phyloP scores from a whole-genome alignment of 1,140 invertebrate genomes.

The Hestina assimilis region DNA sequence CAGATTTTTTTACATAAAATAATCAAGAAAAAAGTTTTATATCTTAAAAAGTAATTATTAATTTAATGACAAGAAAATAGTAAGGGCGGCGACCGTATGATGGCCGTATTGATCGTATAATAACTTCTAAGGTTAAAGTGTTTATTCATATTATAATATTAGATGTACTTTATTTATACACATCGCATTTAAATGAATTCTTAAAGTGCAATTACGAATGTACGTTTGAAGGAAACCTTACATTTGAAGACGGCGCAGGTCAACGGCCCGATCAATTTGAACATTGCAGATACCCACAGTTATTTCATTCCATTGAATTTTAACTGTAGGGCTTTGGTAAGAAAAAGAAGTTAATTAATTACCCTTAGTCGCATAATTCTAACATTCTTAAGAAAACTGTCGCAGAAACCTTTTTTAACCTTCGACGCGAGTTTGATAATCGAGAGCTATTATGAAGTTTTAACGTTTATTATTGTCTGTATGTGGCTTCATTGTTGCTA shows the following conservation, averaged over 20 bases:
- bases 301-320: too few species aligned
- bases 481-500: too few species aligned
- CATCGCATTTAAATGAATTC: not conserved
- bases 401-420: too few species aligned
- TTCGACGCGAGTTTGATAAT: too few species aligned
- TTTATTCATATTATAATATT: not conserved
- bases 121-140: not conserved
- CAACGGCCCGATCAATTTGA: not conserved
- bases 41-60: not conserved
- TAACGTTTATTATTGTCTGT: too few species aligned
- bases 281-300: not conserved
- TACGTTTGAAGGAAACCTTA: conserved; percentile 2
- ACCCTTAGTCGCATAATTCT: too few species aligned
- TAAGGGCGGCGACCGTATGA: not conserved
- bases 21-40: not conserved
- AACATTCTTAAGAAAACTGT: too few species aligned
- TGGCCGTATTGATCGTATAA: not conserved
- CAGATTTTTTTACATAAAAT: too few species aligned
- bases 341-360: too few species aligned
- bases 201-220: not conserved
- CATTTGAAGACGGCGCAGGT: not conserved
- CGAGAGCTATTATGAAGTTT: too few species aligned
- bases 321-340: too few species aligned
- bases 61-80: not conserved
- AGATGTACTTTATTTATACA: not conserved